Percentiles rank a stretch among this genome's conserved stretches.
phyloP scores from a whole-genome alignment of 37 sponge, comb jelly and placozoan species.

The Corticium candelabrum region DNA sequence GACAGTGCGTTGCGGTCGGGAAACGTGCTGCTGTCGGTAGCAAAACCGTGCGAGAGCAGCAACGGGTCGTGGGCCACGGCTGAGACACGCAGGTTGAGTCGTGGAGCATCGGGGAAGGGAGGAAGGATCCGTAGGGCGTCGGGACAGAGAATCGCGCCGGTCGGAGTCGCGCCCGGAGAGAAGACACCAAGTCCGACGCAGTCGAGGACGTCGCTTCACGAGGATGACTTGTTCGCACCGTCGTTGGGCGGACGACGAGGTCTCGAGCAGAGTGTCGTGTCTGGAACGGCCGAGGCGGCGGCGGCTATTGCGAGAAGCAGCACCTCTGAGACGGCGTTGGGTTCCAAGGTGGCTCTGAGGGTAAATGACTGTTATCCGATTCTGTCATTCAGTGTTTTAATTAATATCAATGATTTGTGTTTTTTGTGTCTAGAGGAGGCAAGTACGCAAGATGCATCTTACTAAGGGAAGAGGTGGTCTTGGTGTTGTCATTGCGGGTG shows the following conservation, averaged over 20 bases:
- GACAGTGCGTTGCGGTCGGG: slow-evolving; percentile 52
- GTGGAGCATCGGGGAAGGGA: too few species aligned
- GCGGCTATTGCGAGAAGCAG: slow-evolving; percentile 32
- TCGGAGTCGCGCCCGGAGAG: too few species aligned
- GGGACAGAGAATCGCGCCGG: too few species aligned
- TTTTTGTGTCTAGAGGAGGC: slow-evolving; percentile 26
- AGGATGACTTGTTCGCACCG: slow-evolving; percentile 27
- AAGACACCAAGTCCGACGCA: too few species aligned
- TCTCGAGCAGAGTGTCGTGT: slow-evolving; percentile 26
- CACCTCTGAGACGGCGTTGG: not conserved
- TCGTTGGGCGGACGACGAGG: slow-evolving; percentile 36
- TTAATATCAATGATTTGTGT: not conserved
- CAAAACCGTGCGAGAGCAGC: too few species aligned
- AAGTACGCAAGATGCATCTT: slow-evolving; percentile 53
- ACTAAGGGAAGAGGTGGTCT: slow-evolving; percentile 38
- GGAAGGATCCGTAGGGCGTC: too few species aligned
- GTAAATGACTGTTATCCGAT: not conserved
- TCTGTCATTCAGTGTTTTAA: not conserved
- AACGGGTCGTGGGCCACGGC: too few species aligned
- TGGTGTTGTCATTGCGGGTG: slow-evolving; percentile 51
- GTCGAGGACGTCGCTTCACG: too few species aligned
- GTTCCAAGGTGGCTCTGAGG: not conserved
- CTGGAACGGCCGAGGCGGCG: slow-evolving; percentile 40
- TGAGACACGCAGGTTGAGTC: too few species aligned
- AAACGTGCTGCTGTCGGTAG: slow-evolving; percentile 17